Conservation (phyloP, 2,888 invertebrate genomes). For the Cylloceria caligata region DNA sequence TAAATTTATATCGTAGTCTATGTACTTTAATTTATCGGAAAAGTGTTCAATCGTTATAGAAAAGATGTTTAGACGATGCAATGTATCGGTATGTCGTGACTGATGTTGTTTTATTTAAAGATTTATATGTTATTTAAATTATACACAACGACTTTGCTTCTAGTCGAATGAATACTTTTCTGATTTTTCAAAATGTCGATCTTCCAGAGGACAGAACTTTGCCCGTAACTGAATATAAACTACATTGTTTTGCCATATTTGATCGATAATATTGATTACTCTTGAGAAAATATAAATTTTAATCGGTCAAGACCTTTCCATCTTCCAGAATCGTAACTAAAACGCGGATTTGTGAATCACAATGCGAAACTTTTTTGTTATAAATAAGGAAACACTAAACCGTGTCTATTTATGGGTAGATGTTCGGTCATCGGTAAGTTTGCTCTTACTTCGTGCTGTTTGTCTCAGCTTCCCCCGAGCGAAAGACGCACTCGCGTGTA, state of each 20-base stretch:
- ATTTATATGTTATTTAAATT: no score
- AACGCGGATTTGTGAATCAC: neutral
- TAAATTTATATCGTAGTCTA: neutral
- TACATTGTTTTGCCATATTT: no score
- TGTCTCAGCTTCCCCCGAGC: constrained; percentile 6
- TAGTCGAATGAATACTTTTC: no score
- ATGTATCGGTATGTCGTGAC: neutral
- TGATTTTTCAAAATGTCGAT: no score
- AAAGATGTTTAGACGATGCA: neutral
- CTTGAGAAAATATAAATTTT: neutral
- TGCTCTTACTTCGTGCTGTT: neutral
- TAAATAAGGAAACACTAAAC: neutral
- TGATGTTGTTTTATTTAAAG: no score
- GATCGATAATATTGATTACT: neutral
- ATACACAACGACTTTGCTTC: no score
- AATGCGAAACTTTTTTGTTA: neutral
- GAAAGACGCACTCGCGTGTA: constrained; percentile 10
- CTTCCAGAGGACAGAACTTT: no score
- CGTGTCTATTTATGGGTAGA: neutral
- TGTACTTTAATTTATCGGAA: neutral
- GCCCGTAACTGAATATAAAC: no score
- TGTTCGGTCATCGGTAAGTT: neutral
- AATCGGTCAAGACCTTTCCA: constrained; percentile 7
- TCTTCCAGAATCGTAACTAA: neutral
- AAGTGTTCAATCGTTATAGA: neutral